Evolutionary conservation across 2,797 vertebrate species (phyloP).

Genomic region (Acipenser transmontanus): DNA sequence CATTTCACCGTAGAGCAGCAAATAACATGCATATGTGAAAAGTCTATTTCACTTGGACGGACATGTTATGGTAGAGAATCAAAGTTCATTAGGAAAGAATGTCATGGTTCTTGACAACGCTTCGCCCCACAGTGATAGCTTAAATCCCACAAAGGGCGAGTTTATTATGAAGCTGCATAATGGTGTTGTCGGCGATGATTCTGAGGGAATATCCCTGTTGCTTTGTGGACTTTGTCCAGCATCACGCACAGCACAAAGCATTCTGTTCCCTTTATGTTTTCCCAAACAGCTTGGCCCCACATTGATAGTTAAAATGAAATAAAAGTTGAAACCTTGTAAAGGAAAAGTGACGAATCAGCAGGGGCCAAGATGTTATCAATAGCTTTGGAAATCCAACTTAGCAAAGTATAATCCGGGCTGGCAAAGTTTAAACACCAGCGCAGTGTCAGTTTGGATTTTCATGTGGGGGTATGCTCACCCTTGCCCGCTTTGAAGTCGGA

Average conservation of each 20-base stretch:
- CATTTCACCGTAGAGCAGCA: too few relatives aligned
- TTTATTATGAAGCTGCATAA: background rate
- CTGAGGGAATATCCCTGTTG: background rate
- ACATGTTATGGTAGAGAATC: background rate
- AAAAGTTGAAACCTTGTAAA: background rate
- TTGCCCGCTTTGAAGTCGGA: background rate
- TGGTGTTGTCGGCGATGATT: background rate
- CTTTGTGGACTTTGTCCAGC: background rate
- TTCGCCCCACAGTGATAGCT: constrained; percentile 37
- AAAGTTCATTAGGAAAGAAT: background rate
- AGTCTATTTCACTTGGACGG: background rate
- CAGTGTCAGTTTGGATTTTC: background rate
- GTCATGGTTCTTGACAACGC: constrained; percentile 9
- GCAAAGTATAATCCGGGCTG: background rate
- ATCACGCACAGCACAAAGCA: background rate
- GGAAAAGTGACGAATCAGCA: background rate
- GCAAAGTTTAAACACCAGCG: background rate
- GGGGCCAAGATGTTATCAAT: background rate
- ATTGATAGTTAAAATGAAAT: background rate
- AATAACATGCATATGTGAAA: background rate
- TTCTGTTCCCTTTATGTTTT: background rate
- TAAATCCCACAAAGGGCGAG: constrained; percentile 2
- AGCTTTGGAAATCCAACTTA: background rate
- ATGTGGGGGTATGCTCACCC: background rate
- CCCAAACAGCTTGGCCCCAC: constrained; percentile 7